phyloP scores from a whole-genome alignment of 2,888 invertebrate genomes.

The Spilosoma lubricipeda region DNA sequence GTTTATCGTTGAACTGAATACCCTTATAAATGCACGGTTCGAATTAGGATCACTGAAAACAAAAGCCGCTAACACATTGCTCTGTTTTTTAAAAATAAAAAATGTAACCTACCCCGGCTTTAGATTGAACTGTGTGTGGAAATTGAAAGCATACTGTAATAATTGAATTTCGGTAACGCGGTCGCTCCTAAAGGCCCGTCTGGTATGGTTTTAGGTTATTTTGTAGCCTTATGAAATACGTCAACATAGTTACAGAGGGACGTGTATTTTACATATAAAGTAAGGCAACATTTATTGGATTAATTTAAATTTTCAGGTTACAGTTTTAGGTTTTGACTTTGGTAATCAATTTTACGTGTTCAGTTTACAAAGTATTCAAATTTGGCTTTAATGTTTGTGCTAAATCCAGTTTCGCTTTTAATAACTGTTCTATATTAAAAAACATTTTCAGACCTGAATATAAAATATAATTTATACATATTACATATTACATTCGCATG shows the following conservation, averaged over 20 bases:
- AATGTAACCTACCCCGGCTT: slow-evolving; percentile 28
- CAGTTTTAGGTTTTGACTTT: background rate
- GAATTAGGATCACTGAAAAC: slow-evolving; percentile 27
- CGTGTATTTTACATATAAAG: background rate
- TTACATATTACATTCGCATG: too few relatives aligned
- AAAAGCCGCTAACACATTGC: slow-evolving; percentile 35
- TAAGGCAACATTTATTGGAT: background rate
- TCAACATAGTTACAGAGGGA: background rate
- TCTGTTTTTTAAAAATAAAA: slow-evolving; percentile 43
- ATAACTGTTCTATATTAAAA: background rate
- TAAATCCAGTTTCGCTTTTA: background rate
- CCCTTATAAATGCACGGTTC: background rate
- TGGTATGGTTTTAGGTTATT: slow-evolving; percentile 21
- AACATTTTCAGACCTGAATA: too few relatives aligned
- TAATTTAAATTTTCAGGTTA: background rate
- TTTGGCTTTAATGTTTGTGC: background rate
- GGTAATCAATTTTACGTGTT: background rate
- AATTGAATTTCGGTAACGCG: slow-evolving; percentile 70
- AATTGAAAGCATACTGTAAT: slow-evolving; percentile 67
- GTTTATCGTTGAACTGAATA: too few relatives aligned
- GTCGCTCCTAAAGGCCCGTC: slow-evolving; percentile 44
- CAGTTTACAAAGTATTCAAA: background rate
- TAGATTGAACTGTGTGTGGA: slow-evolving; percentile 55
- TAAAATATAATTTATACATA: too few relatives aligned
- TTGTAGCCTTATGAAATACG: slow-evolving; percentile 19